Evolutionary conservation across 92 coral and sea anemone species (phyloP).

Genomic region (Porites evermanni): DNA sequence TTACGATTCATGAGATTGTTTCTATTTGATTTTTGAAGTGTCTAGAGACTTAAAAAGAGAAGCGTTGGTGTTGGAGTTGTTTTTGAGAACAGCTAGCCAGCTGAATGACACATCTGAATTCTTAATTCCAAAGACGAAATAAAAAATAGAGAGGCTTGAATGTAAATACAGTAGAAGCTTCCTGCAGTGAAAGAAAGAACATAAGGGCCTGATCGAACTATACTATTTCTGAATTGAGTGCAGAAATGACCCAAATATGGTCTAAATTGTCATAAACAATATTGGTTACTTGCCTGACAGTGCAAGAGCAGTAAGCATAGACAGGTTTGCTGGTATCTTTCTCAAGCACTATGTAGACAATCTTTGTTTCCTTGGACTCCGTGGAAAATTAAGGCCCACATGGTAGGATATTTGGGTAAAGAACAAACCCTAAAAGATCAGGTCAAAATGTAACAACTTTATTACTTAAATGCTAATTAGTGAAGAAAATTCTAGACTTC

Average conservation of each 20-base stretch:
- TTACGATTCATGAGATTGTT: too few relatives aligned
- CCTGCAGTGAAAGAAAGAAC: constrained; percentile 1
- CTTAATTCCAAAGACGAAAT: too few relatives aligned
- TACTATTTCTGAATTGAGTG: constrained; percentile 31
- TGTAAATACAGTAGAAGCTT: constrained; percentile 8
- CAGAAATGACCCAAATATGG: constrained; percentile 13
- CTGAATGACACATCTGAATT: too few relatives aligned
- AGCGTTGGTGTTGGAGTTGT: too few relatives aligned
- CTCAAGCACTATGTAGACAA: constrained; percentile 51
- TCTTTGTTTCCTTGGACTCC: constrained; percentile 55
- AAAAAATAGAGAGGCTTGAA: constrained; percentile 4
- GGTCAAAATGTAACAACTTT: background rate
- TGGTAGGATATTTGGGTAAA: constrained; percentile 43
- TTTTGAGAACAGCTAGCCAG: too few relatives aligned
- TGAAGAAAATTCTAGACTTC: constrained; percentile 1
- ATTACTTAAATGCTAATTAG: background rate
- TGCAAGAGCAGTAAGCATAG: constrained; percentile 58
- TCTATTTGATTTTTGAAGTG: too few relatives aligned
- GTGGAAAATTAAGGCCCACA: constrained; percentile 54
- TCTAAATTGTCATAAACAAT: too few relatives aligned
- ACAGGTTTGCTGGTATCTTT: constrained; percentile 57
- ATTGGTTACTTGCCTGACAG: constrained; percentile 52
- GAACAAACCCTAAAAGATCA: constrained; percentile 30
- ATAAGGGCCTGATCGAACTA: constrained; percentile 4
- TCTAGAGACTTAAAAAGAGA: too few relatives aligned